phyloP scores from a whole-genome alignment of 2,888 invertebrate species.

The Epirrhoe alternata region DNA sequence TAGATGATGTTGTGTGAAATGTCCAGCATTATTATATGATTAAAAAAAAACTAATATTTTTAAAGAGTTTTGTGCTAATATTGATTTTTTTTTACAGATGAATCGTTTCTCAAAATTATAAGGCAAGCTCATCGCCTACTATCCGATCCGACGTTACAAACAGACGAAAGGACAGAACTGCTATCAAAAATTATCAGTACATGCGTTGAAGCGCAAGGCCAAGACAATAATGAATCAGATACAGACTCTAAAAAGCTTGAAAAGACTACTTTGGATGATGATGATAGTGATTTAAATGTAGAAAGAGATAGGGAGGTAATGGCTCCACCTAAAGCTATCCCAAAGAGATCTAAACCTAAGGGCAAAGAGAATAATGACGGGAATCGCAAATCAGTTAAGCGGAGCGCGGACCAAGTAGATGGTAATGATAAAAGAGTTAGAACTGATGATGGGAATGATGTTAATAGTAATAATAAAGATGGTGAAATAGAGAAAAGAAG shows the following conservation, averaged over 20 bases:
- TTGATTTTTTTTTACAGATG: constrained; percentile 59
- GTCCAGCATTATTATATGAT: too few species aligned
- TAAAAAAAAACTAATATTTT: too few species aligned
- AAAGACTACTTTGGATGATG: constrained; percentile 28
- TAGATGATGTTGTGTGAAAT: too few species aligned
- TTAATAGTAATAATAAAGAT: background rate
- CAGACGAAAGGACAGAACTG: constrained; percentile 66
- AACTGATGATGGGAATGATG: background rate
- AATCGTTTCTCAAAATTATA: constrained; percentile 64
- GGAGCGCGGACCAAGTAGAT: constrained; percentile 12
- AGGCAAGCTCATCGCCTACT: constrained; percentile 63
- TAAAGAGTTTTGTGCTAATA: background rate
- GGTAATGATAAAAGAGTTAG: constrained; percentile 20
- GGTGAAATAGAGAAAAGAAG: background rate
- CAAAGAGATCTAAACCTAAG: constrained; percentile 64
- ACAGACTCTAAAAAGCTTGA: constrained; percentile 46
- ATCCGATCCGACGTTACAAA: constrained; percentile 61
- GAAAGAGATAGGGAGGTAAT: constrained; percentile 59
- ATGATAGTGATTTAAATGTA: constrained; percentile 23
- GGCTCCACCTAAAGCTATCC: constrained; percentile 71
- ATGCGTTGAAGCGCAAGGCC: constrained; percentile 61
- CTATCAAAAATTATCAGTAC: constrained; percentile 68
- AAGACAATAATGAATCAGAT: constrained; percentile 56
- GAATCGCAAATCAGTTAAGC: constrained; percentile 41
- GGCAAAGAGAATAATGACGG: constrained; percentile 50